Evolutionary conservation across 2,797 vertebrate species (phyloP).

Genomic region (Hydrophis major): DNA sequence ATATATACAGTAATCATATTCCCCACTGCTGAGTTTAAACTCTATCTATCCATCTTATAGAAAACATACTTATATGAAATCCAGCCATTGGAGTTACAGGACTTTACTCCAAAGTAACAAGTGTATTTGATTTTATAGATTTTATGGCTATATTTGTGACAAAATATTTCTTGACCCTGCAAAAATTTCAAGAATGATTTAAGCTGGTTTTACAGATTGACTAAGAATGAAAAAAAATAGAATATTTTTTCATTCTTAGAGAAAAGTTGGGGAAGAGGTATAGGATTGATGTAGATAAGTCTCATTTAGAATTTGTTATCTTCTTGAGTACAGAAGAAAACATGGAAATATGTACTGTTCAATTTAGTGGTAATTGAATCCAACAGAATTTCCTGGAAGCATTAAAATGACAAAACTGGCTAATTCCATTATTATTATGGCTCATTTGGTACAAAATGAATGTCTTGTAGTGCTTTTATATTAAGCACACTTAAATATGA

Average conservation of each 20-base stretch:
- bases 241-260: background rate
- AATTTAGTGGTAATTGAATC: background rate
- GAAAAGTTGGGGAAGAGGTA: background rate
- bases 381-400: background rate
- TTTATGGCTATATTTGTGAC: background rate
- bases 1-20: background rate
- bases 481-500: background rate
- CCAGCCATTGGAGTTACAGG: background rate
- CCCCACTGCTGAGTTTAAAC: background rate
- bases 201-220: background rate
- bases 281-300: background rate
- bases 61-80: background rate
- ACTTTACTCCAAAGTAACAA: background rate
- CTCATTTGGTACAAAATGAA: background rate
- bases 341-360: background rate
- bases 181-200: background rate
- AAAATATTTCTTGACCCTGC: background rate
- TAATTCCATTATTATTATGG: background rate
- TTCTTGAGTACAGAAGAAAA: background rate
- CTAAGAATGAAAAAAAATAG: background rate
- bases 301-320: background rate
- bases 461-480: background rate
- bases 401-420: background rate
- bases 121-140: background rate
- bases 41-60: background rate